Evolutionary conservation across 2,888 invertebrate genomes (phyloP).

Genomic region (Caenorhabditis afra): DNA sequence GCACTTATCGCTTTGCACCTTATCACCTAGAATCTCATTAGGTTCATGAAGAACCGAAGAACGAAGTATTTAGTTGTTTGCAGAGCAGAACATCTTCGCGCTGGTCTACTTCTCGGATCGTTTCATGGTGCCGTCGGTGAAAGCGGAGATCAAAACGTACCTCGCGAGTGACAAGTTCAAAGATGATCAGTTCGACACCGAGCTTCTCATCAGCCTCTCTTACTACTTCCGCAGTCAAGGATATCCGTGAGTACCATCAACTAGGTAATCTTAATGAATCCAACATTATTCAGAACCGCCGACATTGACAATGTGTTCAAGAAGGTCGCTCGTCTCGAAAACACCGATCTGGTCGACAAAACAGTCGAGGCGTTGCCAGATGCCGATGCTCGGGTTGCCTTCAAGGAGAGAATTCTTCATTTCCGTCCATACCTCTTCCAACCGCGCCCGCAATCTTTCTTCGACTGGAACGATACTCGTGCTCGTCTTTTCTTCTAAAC

Average conservation of each 20-base stretch:
- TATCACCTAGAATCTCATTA: too few relatives aligned
- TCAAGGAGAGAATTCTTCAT: conserved; percentile 44
- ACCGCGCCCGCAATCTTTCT: conserved; percentile 41
- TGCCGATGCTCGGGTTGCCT: neutral
- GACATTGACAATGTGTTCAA: conserved; percentile 52
- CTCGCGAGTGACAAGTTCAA: conserved; percentile 49
- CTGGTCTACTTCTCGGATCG: conserved; percentile 56
- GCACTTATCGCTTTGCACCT: neutral
- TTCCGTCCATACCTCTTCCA: conserved; percentile 48
- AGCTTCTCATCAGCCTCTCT: conserved; percentile 24
- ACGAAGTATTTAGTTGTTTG: too few relatives aligned
- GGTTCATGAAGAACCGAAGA: neutral
- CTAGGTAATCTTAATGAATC: too few relatives aligned
- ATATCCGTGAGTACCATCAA: conserved; percentile 24
- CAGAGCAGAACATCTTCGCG: conserved; percentile 41
- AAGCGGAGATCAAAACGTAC: conserved; percentile 48
- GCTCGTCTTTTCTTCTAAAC: conserved; percentile 46
- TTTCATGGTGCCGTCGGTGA: conserved; percentile 48
- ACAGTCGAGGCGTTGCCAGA: conserved; percentile 35
- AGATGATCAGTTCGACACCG: conserved; percentile 32
- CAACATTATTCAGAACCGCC: conserved; percentile 10
- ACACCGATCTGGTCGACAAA: conserved; percentile 20
- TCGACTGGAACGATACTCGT: conserved; percentile 52
- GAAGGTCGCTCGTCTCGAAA: conserved; percentile 37
- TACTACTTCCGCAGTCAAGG: conserved; percentile 29